These are phyloP conservation scores for Alcis repandata DNA, from an alignment of 2,888 invertebrate species.

Conservation along the genomic window DNA sequence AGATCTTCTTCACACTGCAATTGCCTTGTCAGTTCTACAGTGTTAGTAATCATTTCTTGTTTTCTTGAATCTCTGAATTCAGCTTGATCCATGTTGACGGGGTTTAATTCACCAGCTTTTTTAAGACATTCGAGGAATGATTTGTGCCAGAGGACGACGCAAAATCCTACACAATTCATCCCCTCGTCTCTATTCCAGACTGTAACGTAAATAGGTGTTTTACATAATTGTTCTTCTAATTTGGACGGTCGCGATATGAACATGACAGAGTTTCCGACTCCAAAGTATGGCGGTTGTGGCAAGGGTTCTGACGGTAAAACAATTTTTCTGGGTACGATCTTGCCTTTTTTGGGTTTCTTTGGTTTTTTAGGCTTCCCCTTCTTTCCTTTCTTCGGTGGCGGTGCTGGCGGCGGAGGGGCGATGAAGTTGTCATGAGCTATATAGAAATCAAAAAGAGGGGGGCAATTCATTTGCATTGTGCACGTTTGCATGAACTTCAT, in stretches of 20 bases:
- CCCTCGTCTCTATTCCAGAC: slow-evolving; percentile 82
- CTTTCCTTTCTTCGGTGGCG: slow-evolving; percentile 65
- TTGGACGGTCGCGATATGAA: slow-evolving; percentile 77
- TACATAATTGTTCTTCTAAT: slow-evolving; percentile 70
- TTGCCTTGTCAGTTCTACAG: slow-evolving; percentile 69
- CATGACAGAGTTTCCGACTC: slow-evolving; percentile 79
- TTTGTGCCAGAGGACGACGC: slow-evolving; percentile 74
- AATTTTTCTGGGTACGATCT: slow-evolving; percentile 61
- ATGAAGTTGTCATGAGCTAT: slow-evolving; percentile 82
- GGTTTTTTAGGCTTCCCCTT: slow-evolving; percentile 53
- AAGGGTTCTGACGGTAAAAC: slow-evolving; percentile 77
- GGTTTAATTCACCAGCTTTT: slow-evolving; percentile 70
- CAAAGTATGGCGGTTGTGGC: slow-evolving; percentile 80
- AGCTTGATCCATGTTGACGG: slow-evolving; percentile 74
- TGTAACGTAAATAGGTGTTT: slow-evolving; percentile 76
- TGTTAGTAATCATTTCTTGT: slow-evolving; percentile 76
- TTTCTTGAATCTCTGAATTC: slow-evolving; percentile 72
- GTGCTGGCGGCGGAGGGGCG: slow-evolving; percentile 75
- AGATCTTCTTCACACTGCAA: slow-evolving; percentile 80
- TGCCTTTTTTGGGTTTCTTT: slow-evolving; percentile 34
- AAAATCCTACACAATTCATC: slow-evolving; percentile 76
- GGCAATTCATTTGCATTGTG: slow-evolving; percentile 77
- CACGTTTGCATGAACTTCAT: slow-evolving; percentile 81
- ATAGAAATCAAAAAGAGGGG: slow-evolving; percentile 78
- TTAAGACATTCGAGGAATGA: slow-evolving; percentile 73